Conservation (phyloP, 2,113 vertebrate species). For the Haemorhous mexicanus region DNA sequence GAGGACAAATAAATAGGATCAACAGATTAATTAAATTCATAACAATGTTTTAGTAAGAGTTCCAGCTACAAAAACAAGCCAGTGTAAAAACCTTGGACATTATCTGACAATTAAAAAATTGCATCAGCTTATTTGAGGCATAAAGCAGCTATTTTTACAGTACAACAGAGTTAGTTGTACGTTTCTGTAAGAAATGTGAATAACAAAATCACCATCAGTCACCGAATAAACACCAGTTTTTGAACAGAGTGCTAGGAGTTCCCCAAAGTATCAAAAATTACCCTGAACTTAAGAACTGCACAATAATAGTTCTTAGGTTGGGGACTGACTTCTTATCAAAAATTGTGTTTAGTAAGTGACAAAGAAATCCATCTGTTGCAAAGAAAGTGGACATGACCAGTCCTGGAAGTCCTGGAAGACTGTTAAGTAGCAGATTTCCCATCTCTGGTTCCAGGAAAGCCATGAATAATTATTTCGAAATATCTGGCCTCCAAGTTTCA, state of each 20-base stretch:
- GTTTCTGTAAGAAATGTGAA: not conserved
- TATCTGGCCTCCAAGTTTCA: not conserved
- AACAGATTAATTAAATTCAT: not conserved
- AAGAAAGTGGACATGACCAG: not conserved
- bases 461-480: not conserved
- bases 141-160: not conserved
- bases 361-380: not conserved
- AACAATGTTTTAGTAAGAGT: not conserved
- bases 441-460: not conserved
- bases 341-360: not conserved
- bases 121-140: not conserved
- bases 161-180: not conserved
- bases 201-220: not conserved
- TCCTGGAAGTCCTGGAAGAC: not conserved
- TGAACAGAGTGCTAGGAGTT: not conserved
- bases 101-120: not conserved
- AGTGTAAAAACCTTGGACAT: not conserved
- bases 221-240: not conserved
- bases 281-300: not conserved
- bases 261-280: not conserved
- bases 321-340: not conserved
- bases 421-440: not conserved
- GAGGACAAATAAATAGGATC: not conserved
- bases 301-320: not conserved
- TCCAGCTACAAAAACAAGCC: not conserved